Conservation (phyloP, 2,888 invertebrate genomes). For the Caenorhabditis zanzibari region DNA sequence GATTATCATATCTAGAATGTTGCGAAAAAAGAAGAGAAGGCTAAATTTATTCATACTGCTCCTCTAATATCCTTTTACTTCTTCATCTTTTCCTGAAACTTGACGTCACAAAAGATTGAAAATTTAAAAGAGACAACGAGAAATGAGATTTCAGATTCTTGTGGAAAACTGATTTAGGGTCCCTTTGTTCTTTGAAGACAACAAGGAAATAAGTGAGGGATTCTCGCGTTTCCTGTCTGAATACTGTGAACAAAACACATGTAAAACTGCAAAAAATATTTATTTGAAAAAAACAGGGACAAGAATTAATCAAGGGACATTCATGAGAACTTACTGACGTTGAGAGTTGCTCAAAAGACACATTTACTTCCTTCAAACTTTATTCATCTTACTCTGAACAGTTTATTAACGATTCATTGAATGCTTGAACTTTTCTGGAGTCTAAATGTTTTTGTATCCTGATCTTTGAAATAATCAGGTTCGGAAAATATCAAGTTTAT, state of each 20-base stretch:
- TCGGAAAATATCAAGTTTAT: too few species aligned
- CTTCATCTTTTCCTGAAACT: constrained; percentile 35
- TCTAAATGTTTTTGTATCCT: too few species aligned
- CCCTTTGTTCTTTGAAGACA: constrained; percentile 10
- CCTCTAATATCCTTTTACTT: constrained; percentile 16
- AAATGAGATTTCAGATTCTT: background rate
- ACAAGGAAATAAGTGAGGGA: constrained; percentile 11
- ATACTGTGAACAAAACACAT: background rate
- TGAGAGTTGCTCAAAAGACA: too few species aligned
- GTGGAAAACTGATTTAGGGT: background rate
- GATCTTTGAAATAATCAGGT: too few species aligned
- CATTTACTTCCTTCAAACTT: too few species aligned
- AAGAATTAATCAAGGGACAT: too few species aligned
- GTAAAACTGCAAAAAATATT: background rate
- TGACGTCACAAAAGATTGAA: constrained; percentile 46
- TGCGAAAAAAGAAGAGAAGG: constrained; percentile 17
- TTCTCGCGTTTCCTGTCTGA: background rate
- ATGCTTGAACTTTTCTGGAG: too few species aligned
- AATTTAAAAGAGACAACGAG: background rate
- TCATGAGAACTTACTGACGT: too few species aligned
- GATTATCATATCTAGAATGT: constrained; percentile 48
- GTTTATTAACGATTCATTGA: too few species aligned
- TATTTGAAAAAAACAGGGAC: background rate
- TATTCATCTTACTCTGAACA: too few species aligned
- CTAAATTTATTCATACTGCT: constrained; percentile 49